Conservation (phyloP, 1,140 invertebrate genomes). For the Coelopa frigida region DNA sequence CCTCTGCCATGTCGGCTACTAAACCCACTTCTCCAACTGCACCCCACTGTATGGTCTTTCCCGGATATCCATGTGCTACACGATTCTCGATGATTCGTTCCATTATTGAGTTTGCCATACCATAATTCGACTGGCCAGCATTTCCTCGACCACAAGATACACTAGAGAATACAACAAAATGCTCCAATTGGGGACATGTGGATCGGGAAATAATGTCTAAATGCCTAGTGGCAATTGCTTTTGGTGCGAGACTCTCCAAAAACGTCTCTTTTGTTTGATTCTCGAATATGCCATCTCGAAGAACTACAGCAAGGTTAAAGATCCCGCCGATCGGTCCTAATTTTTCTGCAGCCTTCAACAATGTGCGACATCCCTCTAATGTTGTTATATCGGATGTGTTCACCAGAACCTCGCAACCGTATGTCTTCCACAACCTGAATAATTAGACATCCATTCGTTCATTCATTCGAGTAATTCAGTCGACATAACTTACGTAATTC, state of each 20-base stretch:
- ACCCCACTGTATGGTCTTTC: slow-evolving; percentile 64
- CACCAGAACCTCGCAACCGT: slow-evolving; percentile 56
- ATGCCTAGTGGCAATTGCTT: slow-evolving; percentile 54
- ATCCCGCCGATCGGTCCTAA: slow-evolving; percentile 67
- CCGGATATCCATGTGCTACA: slow-evolving; percentile 53
- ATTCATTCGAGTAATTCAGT: too few species aligned
- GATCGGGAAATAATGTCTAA: slow-evolving; percentile 53
- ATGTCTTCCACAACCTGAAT: slow-evolving; percentile 55
- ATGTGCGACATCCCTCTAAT: slow-evolving; percentile 51
- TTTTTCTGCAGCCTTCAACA: slow-evolving; percentile 55
- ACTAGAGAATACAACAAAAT: slow-evolving; percentile 78
- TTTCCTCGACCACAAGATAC: slow-evolving; percentile 84
- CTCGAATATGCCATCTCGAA: slow-evolving; percentile 56
- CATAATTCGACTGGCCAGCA: slow-evolving; percentile 84
- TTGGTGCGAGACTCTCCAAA: slow-evolving; percentile 50
- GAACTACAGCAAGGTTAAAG: slow-evolving; percentile 73
- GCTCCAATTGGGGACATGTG: slow-evolving; percentile 52
- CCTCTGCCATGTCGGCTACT: slow-evolving; percentile 76
- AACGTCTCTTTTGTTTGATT: slow-evolving; percentile 57
- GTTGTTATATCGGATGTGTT: slow-evolving; percentile 59
- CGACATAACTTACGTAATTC: slow-evolving; percentile 58
- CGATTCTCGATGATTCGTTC: slow-evolving; percentile 59
- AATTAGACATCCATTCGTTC: too few species aligned
- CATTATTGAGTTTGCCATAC: slow-evolving; percentile 66
- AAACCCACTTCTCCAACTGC: slow-evolving; percentile 63